phyloP scores from a whole-genome alignment of 2,113 vertebrate species.

The Misgurnus mizolepis region DNA sequence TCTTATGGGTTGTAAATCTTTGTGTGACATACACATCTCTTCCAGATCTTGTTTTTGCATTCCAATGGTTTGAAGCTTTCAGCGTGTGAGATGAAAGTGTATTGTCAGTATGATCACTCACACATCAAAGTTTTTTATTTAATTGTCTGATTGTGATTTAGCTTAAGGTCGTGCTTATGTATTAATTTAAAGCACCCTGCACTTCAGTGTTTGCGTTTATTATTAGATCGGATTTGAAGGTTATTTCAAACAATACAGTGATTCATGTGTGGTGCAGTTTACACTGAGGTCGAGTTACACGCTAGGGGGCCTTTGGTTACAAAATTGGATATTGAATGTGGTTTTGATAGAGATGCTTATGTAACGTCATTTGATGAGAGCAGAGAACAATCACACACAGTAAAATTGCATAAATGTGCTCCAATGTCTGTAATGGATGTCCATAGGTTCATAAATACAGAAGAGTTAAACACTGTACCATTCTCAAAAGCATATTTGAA shows the following conservation, averaged over 20 bases:
- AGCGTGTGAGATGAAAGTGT: not conserved
- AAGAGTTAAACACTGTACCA: not conserved
- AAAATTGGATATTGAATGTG: not conserved
- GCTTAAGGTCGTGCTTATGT: not conserved
- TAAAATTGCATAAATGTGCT: conserved; percentile 2
- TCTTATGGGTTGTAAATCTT: no score
- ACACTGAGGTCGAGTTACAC: not conserved
- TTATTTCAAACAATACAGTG: not conserved
- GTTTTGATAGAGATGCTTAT: conserved; percentile 18
- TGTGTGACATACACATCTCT: not conserved
- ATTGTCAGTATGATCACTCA: not conserved
- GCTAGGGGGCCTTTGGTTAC: not conserved
- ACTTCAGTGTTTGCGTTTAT: not conserved
- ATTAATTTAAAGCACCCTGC: not conserved
- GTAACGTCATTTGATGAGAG: conserved; percentile 23
- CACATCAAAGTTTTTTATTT: not conserved
- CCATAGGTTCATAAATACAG: not conserved
- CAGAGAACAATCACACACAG: not conserved
- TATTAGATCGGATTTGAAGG: not conserved
- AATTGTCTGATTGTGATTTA: no score
- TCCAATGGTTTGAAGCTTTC: not conserved
- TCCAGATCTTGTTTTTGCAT: not conserved
- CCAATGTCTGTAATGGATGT: conserved; percentile 38
- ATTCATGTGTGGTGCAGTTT: not conserved
- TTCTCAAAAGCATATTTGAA: conserved; percentile 21